Percentiles rank a stretch among this genome's conserved stretches.
phyloP scores from a whole-genome alignment of 2,888 invertebrate species.

The Hirudinaria manillensis region DNA sequence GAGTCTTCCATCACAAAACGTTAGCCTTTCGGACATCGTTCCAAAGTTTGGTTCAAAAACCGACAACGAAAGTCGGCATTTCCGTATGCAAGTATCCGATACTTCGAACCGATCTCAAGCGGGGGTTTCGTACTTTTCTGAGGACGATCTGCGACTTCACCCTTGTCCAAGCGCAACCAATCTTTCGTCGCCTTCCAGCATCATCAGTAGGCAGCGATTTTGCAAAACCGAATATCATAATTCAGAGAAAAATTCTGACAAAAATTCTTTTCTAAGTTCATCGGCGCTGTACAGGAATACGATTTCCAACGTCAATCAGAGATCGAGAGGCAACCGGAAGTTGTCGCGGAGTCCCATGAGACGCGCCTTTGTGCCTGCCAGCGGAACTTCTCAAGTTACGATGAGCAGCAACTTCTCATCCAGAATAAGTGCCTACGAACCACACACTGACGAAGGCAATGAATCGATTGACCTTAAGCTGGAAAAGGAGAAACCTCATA shows the following conservation, averaged over 20 bases:
- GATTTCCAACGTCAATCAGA: background rate
- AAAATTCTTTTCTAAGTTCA: background rate
- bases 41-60: too few species aligned
- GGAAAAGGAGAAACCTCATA: too few species aligned
- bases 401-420: background rate
- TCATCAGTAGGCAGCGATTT: background rate
- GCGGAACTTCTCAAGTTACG: background rate
- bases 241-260: background rate
- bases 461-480: too few species aligned
- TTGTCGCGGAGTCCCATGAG: background rate
- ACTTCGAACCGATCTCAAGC: too few species aligned
- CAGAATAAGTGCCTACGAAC: too few species aligned
- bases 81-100: too few species aligned
- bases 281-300: background rate
- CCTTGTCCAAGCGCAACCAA: background rate
- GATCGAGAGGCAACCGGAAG: background rate
- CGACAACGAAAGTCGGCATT: too few species aligned
- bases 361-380: background rate
- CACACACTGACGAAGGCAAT: too few species aligned
- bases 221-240: background rate
- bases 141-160: too few species aligned
- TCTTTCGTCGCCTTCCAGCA: constrained; percentile 8
- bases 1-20: too few species aligned
- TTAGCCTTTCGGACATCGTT: too few species aligned
- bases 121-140: too few species aligned